Base-by-base conservation (phyloP, 2,113 vertebrate species). In the Mola mola region DNA sequence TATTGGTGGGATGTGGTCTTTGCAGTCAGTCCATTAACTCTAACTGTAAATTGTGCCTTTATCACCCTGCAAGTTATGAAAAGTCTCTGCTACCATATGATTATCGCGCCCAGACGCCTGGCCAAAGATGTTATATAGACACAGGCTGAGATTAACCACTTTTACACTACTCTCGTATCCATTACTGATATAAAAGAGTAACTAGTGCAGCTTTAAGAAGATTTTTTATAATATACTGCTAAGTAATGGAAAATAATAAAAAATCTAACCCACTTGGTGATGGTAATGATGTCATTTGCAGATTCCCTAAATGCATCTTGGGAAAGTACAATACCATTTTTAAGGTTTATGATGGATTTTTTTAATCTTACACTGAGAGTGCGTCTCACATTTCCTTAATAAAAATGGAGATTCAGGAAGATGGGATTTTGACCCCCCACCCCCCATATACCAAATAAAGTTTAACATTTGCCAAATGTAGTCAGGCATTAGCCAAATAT, bases 271-370 rank as follows among this genome's bases (percentile, higher is more conserved):
- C 4, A 8, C 0, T 29, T 44, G 8, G 4, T 2, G 1, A 19
- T 16, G n/a, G 21, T 46, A 24, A 47, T 62, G 22, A 71, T 26
- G 9, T 56, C 42, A 55, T 56, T 4, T 52, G 8, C n/a, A n/a
- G n/a, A 22, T 61, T 61, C 3, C n/a, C n/a, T 7, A 37, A 1
- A 33, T 2, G 1, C 28, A 22, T 17, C 2, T 28, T 44, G n/a
- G 13, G 13, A 44, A 37, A 31, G 29, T 19, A 34, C 26, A 40
- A 29, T 34, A 55, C 6, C 50, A 26, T 33, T 51, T 34, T 62
- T 16, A 44, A 33, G 25, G 38, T 26, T n/a, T 20, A 15, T 17
- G n/a, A 15, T 28, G 31, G 36, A 26, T 40, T 22, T 16, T 66
- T 49, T 20, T 36, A 51, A 13, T 34, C 8, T n/a, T n/a, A n/a